Evolutionary conservation across 2,888 invertebrate species (phyloP).

Genomic region (Onthophagus sagittarius): DNA sequence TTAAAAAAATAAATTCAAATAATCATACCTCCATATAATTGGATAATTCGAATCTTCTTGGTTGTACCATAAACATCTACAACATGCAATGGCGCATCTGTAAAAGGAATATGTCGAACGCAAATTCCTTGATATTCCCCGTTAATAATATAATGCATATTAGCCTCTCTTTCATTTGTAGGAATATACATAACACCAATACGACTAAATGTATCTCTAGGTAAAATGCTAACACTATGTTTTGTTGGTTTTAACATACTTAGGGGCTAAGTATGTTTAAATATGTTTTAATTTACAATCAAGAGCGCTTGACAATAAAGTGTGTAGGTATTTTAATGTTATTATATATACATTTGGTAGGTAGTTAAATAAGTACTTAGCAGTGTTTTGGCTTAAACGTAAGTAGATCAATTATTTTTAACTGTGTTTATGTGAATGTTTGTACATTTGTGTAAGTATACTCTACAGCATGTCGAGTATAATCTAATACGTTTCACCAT

Average conservation of each 20-base stretch:
- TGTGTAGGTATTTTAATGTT: too few relatives aligned
- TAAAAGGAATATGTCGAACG: conserved; percentile 82
- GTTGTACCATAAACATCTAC: conserved; percentile 98
- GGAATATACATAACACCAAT: conserved; percentile 91
- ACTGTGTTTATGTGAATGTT: too few relatives aligned
- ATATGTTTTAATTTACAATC: too few relatives aligned
- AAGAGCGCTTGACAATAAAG: too few relatives aligned
- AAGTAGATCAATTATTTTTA: too few relatives aligned
- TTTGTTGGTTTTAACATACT: conserved; percentile 68
- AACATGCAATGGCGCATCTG: conserved; percentile 78
- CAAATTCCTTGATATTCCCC: conserved; percentile 92
- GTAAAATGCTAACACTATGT: conserved; percentile 56
- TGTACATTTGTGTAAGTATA: too few relatives aligned
- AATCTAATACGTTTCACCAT: too few relatives aligned
- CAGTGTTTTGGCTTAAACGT: too few relatives aligned
- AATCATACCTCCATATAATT: conserved; percentile 84
- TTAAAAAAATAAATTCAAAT: conserved; percentile 9
- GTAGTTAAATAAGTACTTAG: too few relatives aligned
- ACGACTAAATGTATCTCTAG: conserved; percentile 87
- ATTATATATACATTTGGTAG: too few relatives aligned
- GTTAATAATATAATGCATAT: conserved; percentile 96
- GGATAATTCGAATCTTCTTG: conserved; percentile 90
- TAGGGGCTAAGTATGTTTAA: conserved; percentile 62
- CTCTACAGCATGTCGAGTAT: too few relatives aligned
- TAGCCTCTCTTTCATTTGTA: conserved; percentile 67